Base-by-base conservation (phyloP, 2,113 vertebrate species). In the Syngnathus scovelli region DNA sequence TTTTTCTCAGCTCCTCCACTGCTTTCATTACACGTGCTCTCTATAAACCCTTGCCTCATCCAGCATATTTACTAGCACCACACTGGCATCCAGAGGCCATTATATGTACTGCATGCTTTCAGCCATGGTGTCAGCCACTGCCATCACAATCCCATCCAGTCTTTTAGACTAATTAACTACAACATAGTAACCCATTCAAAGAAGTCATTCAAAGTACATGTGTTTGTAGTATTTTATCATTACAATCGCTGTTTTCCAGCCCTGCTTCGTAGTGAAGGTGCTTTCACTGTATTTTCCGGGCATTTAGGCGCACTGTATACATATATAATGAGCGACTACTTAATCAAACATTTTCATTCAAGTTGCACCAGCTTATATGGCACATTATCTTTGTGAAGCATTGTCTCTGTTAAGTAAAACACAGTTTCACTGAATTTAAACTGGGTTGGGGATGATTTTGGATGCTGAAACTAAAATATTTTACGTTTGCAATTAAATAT, bases 1-100 rank as follows among this genome's bases (percentile, higher is more conserved):
- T 77, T 82, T 78, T 67, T 77, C 72, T 77, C 54, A 69, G 61
- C 74, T 78, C 74, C 78, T 82, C 61, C 38, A 41, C 54, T 69
- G 75, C 80, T 83, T 81, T 78, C 71, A 83, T 81, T 73, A 66
- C 37, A 46, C 64, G 52, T 72, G 70, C 67, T 46, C 51, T 52
- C 2, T 33, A n/a, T 56, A 33, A 33, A 33, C 11, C 54, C 49
- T 6, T 13, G 51, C 7, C 13, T 38, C 49, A 36, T 18, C 23
- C 18, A 1, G 7, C 7, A 1, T 19, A 67, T 76, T 87, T 81
- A 68, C 79, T 84, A 83, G 83, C 83, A 76, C 82, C 85, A 91
- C 80, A 91, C 88, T 91, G 90, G 58, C 91, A 89, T 68, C 90
- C 80, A 87, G 84, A 80, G 89, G 80, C 61, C 1, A 1, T 4